A percentile compares a stretch with the other conserved stretches of the same genome.
phyloP scores from a whole-genome alignment of 2,888 invertebrate species.

The Pelosia muscerda region DNA sequence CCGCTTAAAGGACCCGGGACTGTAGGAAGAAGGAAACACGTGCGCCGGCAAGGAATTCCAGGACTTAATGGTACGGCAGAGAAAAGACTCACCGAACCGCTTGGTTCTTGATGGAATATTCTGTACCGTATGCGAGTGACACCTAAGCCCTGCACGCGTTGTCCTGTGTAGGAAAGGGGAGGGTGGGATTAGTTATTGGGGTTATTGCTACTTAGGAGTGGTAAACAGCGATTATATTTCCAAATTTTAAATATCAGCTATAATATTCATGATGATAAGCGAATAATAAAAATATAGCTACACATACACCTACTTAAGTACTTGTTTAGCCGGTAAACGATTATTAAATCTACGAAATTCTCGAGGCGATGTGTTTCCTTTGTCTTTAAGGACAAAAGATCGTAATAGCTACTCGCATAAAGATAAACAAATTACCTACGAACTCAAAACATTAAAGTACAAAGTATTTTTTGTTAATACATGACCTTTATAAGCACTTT shows the following conservation, averaged over 20 bases:
- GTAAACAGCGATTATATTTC: no score
- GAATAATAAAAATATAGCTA: background rate
- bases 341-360: slow-evolving; percentile 12
- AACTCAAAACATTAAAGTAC: slow-evolving; percentile 44
- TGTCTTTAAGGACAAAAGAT: slow-evolving; percentile 27
- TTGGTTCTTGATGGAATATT: no score
- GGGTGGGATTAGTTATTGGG: no score
- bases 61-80: no score
- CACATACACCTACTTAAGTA: background rate
- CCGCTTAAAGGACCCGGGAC: no score
- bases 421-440: slow-evolving; percentile 36
- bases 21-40: no score
- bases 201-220: no score
- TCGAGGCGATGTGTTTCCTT: slow-evolving; percentile 28
- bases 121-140: no score
- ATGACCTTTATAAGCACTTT: slow-evolving; percentile 33
- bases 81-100: no score
- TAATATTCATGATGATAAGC: background rate
- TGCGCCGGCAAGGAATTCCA: no score
- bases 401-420: slow-evolving; percentile 30
- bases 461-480: slow-evolving; percentile 32
- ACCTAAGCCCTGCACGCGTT: no score
- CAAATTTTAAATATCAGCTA: background rate
- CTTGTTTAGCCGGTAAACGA: background rate
- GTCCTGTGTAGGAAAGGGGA: no score